Evolutionary conservation across 2,113 vertebrate species (phyloP).

Genomic region (Gymnarchus niloticus): DNA sequence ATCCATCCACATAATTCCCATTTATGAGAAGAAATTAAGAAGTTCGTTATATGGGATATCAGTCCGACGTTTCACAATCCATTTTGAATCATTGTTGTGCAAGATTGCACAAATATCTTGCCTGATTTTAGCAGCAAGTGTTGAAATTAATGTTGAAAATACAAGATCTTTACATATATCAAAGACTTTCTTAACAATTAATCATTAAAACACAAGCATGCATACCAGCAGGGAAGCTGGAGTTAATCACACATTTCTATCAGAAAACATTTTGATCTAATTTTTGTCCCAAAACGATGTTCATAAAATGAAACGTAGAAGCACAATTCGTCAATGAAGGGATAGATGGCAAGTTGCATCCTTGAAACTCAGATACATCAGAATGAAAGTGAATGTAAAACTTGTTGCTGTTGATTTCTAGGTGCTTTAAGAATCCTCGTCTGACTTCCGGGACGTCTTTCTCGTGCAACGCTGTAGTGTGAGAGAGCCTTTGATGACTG

Average conservation of each 20-base stretch:
- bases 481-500: not conserved
- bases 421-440: too few species aligned
- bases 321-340: not conserved
- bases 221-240: not conserved
- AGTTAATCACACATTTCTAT: not conserved
- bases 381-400: too few species aligned
- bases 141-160: not conserved
- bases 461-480: too few species aligned
- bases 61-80: too few species aligned
- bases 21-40: not conserved
- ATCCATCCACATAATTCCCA: not conserved
- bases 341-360: not conserved
- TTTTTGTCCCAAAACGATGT: not conserved
- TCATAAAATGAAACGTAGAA: too few species aligned
- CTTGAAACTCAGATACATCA: too few species aligned
- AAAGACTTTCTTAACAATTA: not conserved
- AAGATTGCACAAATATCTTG: not conserved
- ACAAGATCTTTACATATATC: not conserved
- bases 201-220: not conserved
- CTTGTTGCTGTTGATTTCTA: too few species aligned
- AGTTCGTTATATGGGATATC: too few species aligned
- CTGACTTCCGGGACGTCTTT: too few species aligned
- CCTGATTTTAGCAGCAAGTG: not conserved
- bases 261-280: not conserved
- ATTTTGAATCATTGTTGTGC: not conserved